Evolutionary conservation across 2,113 vertebrate species (phyloP), one percentile per base, ranked within the genome.

Genomic region (Mustelus asterias): DNA sequence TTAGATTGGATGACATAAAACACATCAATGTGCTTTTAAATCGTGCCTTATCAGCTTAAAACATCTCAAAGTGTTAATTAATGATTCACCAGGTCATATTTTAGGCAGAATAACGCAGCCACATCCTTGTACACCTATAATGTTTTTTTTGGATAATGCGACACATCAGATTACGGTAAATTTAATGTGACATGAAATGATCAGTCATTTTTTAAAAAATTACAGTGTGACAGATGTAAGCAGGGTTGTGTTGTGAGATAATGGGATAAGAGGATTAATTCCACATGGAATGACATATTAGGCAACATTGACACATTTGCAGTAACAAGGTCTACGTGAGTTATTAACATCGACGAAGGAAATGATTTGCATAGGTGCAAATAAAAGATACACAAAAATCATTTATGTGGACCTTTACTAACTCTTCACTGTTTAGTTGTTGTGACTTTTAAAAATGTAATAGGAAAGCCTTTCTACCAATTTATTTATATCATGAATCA

Each of bases 241-340:
- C 44, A 29, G 24, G 67, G 69, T 70, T 95, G 70, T 48, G 67
- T 94, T 44, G 33, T 44, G 67, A 94, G 92, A 70, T 72, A 95
- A 95, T 95, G 94, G 16, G 69, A 54, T 95, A 95, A 95, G 24
- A 72, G 69, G 94, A 95, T 95, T 95, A 95, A 95, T 95, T 95
- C 94, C 94, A 95, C 94, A 72, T 72, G 94, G 26, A 72, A 54
- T 95, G 22, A 95, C 69, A 54, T 95, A 95, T 76, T 76, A 95
- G 94, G 67, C 65, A 72, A 72, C 41, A 72, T 54, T 95, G 94
- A 95, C 69, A 95, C 94, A 95, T 76, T 95, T 54, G 58, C 16
- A 8, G n/a, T 72, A 70, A 72, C 69, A 72, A 76, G 69, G 69
- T 76, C 69, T 95, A 95, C 16, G 94, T 70, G 69, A 33, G 41